Evolutionary conservation across 1,140 invertebrate species (phyloP).

Genomic region (Eueides isabella): DNA sequence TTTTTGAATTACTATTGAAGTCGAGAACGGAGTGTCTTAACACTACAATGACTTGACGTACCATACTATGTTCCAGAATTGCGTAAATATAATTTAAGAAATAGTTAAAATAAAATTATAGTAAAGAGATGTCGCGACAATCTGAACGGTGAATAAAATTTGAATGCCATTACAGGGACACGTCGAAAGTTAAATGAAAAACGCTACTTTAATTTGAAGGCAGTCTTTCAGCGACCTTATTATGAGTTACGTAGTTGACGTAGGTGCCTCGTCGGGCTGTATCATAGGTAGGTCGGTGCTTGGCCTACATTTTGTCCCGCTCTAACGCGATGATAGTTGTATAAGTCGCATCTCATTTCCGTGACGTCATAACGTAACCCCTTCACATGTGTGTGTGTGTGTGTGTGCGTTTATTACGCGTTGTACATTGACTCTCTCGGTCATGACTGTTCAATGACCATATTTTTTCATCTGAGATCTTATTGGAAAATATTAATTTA

Average conservation of each 20-base stretch:
- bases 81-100: too few relatives aligned
- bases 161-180: conserved; percentile 16
- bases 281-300: conserved; percentile 73
- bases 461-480: conserved; percentile 29
- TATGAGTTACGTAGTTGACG: conserved; percentile 61
- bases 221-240: conserved; percentile 58
- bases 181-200: conserved; percentile 33
- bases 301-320: conserved; percentile 69
- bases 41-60: too few relatives aligned
- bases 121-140: background rate
- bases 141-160: conserved; percentile 15
- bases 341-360: conserved; percentile 46
- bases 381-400: conserved; percentile 46
- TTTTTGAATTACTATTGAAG: too few relatives aligned
- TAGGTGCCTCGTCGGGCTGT: conserved; percentile 60
- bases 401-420: conserved; percentile 51
- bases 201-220: conserved; percentile 26
- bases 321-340: conserved; percentile 31
- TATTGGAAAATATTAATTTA: background rate
- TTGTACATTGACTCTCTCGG: conserved; percentile 51
- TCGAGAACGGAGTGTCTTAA: too few relatives aligned
- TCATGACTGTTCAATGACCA: conserved; percentile 60
- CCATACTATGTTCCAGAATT: too few relatives aligned
- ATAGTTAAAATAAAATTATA: too few relatives aligned
- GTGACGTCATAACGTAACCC: conserved; percentile 74